A percentile compares a stretch with the other conserved stretches of the same genome.
These are phyloP conservation scores for Tympanoctomys barrerae DNA, from an alignment of 2,797 vertebrate species.

Conservation along the genomic window DNA sequence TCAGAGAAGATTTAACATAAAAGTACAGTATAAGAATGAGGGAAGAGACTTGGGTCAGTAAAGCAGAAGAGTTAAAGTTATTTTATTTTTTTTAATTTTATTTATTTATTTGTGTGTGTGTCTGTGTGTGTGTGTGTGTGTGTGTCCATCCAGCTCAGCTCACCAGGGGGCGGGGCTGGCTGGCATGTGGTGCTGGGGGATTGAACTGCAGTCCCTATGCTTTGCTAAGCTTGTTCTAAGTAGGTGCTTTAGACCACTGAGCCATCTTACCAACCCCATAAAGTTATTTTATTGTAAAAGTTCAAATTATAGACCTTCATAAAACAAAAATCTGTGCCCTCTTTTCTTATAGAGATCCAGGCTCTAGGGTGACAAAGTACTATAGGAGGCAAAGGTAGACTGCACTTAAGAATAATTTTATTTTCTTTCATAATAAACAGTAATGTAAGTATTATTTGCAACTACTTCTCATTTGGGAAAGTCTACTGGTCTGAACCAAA, in stretches of 20 bases:
- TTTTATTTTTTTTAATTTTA: background rate
- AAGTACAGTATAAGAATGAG: background rate
- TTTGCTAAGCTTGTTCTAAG: too few species aligned
- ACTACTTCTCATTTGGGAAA: slow-evolving; percentile 25
- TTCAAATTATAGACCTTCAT: slow-evolving; percentile 51
- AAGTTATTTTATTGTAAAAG: slow-evolving; percentile 39
- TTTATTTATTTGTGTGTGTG: too few species aligned
- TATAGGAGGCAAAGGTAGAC: slow-evolving; percentile 9
- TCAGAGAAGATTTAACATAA: background rate
- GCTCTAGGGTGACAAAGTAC: slow-evolving; percentile 39
- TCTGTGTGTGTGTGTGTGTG: too few species aligned
- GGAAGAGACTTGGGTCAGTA: background rate
- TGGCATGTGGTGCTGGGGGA: too few species aligned
- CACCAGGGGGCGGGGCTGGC: too few species aligned
- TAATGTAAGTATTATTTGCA: slow-evolving; percentile 54
- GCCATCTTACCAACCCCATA: background rate
- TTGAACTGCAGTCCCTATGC: too few species aligned
- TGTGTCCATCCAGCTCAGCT: too few species aligned
- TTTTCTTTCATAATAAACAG: slow-evolving; percentile 52
- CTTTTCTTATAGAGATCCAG: slow-evolving; percentile 34
- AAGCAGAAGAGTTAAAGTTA: background rate
- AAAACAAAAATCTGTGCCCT: background rate
- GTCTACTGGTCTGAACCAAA: background rate
- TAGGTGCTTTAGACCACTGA: too few species aligned
- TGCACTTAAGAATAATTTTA: slow-evolving; percentile 10